phyloP scores from a whole-genome alignment of 2,797 vertebrate genomes.

The Apogon talboti region DNA sequence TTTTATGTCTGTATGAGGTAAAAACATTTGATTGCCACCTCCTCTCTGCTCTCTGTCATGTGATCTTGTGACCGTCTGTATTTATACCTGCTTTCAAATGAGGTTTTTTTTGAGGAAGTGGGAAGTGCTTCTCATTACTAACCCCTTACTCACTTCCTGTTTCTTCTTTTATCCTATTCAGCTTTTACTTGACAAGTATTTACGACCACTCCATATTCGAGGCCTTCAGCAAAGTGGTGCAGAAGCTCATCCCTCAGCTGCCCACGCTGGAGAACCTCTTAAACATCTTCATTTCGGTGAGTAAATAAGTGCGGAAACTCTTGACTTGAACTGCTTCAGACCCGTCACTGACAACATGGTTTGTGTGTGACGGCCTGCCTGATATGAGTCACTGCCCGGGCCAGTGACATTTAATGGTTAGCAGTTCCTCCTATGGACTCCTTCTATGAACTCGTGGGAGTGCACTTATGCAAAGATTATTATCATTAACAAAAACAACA shows the following conservation, averaged over 20 bases:
- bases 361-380: conserved; percentile 18
- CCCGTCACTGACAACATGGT: conserved; percentile 15
- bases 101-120: conserved; percentile 62
- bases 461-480: too few relatives aligned
- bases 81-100: conserved; percentile 46
- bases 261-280: conserved; percentile 98
- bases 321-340: conserved; percentile 32
- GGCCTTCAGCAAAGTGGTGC: conserved; percentile 99
- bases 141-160: conserved; percentile 42
- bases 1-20: conserved; percentile 6
- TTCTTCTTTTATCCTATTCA: conserved; percentile 65
- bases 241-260: conserved; percentile 98
- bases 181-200: conserved; percentile 99
- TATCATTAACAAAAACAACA: too few relatives aligned
- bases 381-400: conserved; percentile 40
- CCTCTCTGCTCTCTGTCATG: conserved; percentile 18
- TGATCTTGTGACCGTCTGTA: conserved; percentile 40
- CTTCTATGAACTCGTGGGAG: background rate
- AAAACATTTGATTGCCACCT: background rate
- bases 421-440: too few relatives aligned
- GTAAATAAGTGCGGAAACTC: conserved; percentile 45
- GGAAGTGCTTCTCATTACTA: conserved; percentile 22
- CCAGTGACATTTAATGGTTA: background rate
- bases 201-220: conserved; percentile 99
- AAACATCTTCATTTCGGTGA: conserved; percentile 99